phyloP scores from a whole-genome alignment of 2,797 vertebrate species.

The Potorous gilbertii region DNA sequence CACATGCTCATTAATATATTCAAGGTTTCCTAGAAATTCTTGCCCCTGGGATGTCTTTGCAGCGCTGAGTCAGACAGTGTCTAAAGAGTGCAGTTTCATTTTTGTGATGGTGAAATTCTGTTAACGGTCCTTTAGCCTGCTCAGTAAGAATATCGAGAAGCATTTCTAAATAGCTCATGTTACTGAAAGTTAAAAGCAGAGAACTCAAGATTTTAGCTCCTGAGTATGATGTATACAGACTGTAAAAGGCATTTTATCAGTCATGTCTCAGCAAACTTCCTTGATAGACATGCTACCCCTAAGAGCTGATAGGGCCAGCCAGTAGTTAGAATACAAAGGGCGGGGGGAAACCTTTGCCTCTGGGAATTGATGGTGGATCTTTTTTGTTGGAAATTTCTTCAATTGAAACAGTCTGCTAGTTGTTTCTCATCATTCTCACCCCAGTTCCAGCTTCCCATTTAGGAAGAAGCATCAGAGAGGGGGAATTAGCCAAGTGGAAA shows the following conservation, averaged over 20 bases:
- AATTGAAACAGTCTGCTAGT: not conserved
- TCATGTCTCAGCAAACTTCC: not conserved
- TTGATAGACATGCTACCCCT: not conserved
- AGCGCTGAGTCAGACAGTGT: not conserved
- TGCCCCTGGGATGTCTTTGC: not conserved
- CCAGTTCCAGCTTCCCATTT: not conserved
- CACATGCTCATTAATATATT: not conserved
- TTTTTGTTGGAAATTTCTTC: not conserved
- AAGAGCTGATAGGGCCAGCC: not conserved
- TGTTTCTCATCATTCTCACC: not conserved
- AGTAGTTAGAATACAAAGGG: not conserved
- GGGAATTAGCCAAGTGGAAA: not conserved
- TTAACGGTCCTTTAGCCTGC: not conserved
- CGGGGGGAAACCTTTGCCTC: not conserved
- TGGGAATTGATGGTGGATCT: not conserved
- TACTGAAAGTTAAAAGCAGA: not conserved
- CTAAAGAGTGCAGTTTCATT: not conserved
- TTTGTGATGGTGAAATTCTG: not conserved
- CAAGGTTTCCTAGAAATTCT: not conserved
- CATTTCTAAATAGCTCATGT: not conserved
- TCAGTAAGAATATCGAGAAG: not conserved
- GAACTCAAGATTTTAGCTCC: rapidly evolving
- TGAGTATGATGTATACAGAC: not conserved
- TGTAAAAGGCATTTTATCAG: rapidly evolving
- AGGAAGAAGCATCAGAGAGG: not conserved